Evolutionary conservation across 2,888 invertebrate genomes (phyloP).

Genomic region (Cephus sareptanus): DNA sequence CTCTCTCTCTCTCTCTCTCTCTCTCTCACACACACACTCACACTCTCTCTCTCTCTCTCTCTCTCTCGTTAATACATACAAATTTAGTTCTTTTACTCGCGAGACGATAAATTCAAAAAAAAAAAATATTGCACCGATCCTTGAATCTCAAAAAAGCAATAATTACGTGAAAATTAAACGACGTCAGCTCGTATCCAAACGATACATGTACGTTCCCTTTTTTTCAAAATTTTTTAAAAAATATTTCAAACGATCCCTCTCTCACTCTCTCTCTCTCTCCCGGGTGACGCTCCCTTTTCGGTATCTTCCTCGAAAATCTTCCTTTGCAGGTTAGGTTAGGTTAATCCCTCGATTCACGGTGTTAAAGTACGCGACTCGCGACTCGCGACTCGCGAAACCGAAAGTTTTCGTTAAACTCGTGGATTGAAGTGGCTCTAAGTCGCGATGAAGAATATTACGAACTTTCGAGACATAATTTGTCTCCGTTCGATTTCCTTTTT

Average conservation of each 20-base stretch:
- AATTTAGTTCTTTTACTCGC: background rate
- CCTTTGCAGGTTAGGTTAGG: background rate
- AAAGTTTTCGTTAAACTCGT: background rate
- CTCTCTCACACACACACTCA: background rate
- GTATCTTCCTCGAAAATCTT: conserved; percentile 3
- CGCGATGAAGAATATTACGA: background rate
- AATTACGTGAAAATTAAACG: background rate
- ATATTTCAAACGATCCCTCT: background rate
- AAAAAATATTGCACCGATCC: background rate
- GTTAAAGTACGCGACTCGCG: background rate
- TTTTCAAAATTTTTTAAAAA: background rate
- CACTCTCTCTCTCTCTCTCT: background rate
- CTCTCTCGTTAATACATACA: background rate
- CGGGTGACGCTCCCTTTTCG: background rate
- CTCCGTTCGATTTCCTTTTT: background rate
- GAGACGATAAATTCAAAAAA: background rate
- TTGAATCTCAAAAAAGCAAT: background rate
- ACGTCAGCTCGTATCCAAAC: background rate
- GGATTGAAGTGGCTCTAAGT: background rate
- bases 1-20: conserved; percentile 8
- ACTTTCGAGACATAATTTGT: background rate
- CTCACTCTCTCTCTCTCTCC: background rate
- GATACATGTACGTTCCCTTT: background rate
- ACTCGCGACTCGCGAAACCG: background rate
- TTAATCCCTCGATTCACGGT: background rate